Base-by-base conservation (phyloP, 2,797 vertebrate species). In the Miichthys miiuy region DNA sequence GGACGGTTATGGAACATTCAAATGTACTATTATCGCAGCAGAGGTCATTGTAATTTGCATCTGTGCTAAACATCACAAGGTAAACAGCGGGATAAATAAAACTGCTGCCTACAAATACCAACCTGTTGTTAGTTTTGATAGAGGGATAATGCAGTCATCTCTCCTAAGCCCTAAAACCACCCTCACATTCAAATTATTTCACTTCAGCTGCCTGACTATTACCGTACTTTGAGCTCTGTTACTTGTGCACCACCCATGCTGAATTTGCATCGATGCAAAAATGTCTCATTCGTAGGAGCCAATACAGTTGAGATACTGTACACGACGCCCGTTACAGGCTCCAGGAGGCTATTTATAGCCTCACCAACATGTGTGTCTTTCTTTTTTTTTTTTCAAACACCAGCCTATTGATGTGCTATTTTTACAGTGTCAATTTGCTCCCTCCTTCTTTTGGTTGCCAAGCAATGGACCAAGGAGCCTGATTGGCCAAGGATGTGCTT, bases 281-380 rank as follows among this genome's bases (percentile, higher is more conserved):
- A 91, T 93, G 90, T 93, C 87, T 90, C 71, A 90, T 83, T 57
- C 5, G 21, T n/a, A 58, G 85, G 88, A 60, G 77, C 80, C 76
- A 90, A 85, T 75, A 93, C 89, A 90, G 94, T 95, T 93, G 89
- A 95, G 91, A 95, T 94, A 95, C 88, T 82, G 82, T 90, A 91
- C 94, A 94, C 77, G 74, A 89, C 93, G 95, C 91, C 92, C 94
- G 94, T 90, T 96, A 68, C 79, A 89, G 83, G 91, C 88, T 72
- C 68, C 76, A 80, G 87, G 85, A 76, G 63, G 90, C 94, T 98
- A 98, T 98, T 97, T 98, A 97, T 98, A 98, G 95, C 92, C 87
- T 85, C 91, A 82, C 86, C 94, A 93, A 93, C 92, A 92, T 96
- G 95, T 96, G 90, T 89, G 72, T 84, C 82, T 91, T 85, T 82